These are phyloP conservation scores for Trichopria drosophilae DNA, from an alignment of 2,888 invertebrate species.

Conservation along the genomic window DNA sequence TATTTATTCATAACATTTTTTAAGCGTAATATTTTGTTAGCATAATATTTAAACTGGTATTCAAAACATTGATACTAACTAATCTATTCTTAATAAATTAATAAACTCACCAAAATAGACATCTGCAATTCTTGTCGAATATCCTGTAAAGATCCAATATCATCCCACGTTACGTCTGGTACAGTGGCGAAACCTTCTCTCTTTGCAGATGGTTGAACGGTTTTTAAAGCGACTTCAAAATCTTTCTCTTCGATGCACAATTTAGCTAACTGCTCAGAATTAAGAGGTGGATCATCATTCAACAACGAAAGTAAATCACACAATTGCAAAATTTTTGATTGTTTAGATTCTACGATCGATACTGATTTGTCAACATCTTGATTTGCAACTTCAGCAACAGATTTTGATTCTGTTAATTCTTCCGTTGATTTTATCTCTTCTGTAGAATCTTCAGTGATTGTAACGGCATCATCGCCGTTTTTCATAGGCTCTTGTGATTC, in stretches of 20 bases:
- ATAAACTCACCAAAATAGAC: slow-evolving; percentile 73
- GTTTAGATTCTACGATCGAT: neutral
- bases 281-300: slow-evolving; percentile 67
- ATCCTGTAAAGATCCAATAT: slow-evolving; percentile 88
- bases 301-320: slow-evolving; percentile 69
- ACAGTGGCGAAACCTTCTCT: slow-evolving; percentile 97
- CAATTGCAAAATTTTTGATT: slow-evolving; percentile 41
- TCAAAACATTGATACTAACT: neutral
- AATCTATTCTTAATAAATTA: slow-evolving; percentile 1
- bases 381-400: slow-evolving; percentile 3
- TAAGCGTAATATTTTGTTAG: too few species aligned
- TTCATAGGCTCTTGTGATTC: neutral
- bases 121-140: slow-evolving; percentile 88
- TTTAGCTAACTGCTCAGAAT: slow-evolving; percentile 65
- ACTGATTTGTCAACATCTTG: neutral
- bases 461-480: slow-evolving; percentile 8
- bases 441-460: slow-evolving; percentile 10
- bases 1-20: too few species aligned
- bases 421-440: slow-evolving; percentile 1
- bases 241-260: slow-evolving; percentile 75
- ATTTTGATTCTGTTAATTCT: slow-evolving; percentile 19
- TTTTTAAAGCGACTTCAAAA: slow-evolving; percentile 75
- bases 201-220: slow-evolving; percentile 90
- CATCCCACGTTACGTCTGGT: slow-evolving; percentile 95
- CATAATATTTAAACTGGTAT: neutral